These are phyloP conservation scores for Antitype chi DNA, from an alignment of 2,888 invertebrate genomes.

Conservation along the genomic window DNA sequence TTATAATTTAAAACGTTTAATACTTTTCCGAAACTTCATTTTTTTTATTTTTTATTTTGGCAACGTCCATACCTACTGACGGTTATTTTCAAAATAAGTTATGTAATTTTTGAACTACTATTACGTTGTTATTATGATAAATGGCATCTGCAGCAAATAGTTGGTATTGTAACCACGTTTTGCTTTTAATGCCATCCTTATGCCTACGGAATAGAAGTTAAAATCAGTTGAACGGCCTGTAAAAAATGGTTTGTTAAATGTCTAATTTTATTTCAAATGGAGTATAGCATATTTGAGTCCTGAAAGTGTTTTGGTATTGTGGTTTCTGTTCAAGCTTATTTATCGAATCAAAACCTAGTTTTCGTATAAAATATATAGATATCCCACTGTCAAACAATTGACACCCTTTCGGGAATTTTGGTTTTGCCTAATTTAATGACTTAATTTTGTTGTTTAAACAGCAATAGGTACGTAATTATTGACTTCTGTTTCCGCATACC, in stretches of 20 bases:
- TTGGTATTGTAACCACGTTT: no score
- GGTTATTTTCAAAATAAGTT: background rate
- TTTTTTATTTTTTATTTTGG: background rate
- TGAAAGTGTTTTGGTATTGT: background rate
- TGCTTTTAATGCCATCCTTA: no score
- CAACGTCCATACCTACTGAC: background rate
- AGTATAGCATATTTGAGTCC: background rate
- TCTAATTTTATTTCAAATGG: no score
- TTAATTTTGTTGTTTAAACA: background rate
- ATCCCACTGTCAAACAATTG: background rate
- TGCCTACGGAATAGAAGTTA: no score
- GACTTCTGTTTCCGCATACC: conserved; percentile 9
- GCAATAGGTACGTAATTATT: background rate
- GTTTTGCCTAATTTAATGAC: background rate
- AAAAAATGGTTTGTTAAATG: no score
- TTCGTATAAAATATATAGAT: background rate
- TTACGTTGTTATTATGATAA: no score
- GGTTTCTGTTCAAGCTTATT: background rate
- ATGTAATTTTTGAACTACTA: background rate
- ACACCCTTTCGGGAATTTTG: background rate
- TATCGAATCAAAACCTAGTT: background rate
- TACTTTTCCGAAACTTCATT: background rate
- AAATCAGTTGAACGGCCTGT: no score
- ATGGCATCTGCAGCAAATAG: no score
- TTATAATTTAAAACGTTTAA: background rate